phyloP scores from a whole-genome alignment of 2,888 invertebrate species.

The Stenotaenia linearis region DNA sequence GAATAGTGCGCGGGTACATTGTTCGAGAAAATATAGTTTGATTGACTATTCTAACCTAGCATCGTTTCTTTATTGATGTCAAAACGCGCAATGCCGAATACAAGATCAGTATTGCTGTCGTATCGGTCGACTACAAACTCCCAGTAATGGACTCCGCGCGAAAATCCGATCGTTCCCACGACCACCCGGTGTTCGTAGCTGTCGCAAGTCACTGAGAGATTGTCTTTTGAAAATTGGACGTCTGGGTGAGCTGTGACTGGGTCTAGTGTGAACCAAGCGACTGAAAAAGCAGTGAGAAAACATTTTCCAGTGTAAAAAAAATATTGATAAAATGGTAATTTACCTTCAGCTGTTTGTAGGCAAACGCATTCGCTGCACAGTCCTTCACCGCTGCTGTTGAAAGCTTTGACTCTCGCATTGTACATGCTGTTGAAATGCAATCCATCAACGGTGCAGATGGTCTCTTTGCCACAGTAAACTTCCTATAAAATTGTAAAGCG shows the following conservation, averaged over 20 bases:
- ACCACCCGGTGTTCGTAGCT: slow-evolving; percentile 92
- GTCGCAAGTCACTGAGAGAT: slow-evolving; percentile 75
- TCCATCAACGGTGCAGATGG: slow-evolving; percentile 95
- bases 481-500: slow-evolving; percentile 60
- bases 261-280: slow-evolving; percentile 93
- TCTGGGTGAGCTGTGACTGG: slow-evolving; percentile 74
- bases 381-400: slow-evolving; percentile 90
- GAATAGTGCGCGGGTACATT: too few species aligned
- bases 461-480: slow-evolving; percentile 95
- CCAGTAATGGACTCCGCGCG: slow-evolving; percentile 96
- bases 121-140: slow-evolving; percentile 85
- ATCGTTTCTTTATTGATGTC: slow-evolving; percentile 88
- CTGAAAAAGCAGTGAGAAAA: slow-evolving; percentile 51
- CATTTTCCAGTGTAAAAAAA: neutral
- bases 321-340: slow-evolving; percentile 37
- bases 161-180: slow-evolving; percentile 87
- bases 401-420: slow-evolving; percentile 90
- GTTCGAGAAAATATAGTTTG: neutral
- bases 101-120: slow-evolving; percentile 94
- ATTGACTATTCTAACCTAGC: slow-evolving; percentile 63
- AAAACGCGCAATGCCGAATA: slow-evolving; percentile 88
- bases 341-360: slow-evolving; percentile 94
- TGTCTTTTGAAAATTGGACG: slow-evolving; percentile 77
- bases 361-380: slow-evolving; percentile 92
- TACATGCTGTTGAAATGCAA: slow-evolving; percentile 96